Percentiles rank a stretch among this genome's conserved stretches.
These are phyloP conservation scores for Drosophila nr. medialis DNA, from an alignment of 2,888 invertebrate species.

Conservation along the genomic window DNA sequence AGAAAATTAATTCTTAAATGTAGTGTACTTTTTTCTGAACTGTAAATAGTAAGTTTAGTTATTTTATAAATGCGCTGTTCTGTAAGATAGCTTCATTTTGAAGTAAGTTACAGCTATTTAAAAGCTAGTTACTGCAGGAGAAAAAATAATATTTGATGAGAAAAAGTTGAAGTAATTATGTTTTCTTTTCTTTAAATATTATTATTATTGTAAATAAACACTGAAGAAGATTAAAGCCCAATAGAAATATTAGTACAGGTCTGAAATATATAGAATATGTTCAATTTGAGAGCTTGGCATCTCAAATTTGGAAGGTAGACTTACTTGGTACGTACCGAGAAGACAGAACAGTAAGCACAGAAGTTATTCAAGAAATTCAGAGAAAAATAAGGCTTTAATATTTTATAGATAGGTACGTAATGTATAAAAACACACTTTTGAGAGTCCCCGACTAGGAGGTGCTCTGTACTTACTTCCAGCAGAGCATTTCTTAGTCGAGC, in stretches of 20 bases:
- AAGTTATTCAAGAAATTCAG: neutral
- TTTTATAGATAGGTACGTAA: neutral
- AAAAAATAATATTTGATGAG: neutral
- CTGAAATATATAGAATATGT: neutral
- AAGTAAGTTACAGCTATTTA: neutral
- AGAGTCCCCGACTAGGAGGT: neutral
- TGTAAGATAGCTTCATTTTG: neutral
- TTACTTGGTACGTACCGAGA: neutral
- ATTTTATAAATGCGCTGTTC: neutral
- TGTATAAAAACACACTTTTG: neutral
- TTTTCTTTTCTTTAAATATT: neutral
- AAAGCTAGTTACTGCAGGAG: neutral
- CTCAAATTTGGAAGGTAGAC: neutral
- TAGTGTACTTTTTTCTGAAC: neutral
- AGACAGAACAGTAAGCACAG: neutral
- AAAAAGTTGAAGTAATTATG: neutral
- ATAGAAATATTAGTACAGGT: neutral
- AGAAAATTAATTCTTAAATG: neutral
- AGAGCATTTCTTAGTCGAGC: neutral
- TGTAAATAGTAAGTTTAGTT: neutral
- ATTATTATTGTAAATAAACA: neutral
- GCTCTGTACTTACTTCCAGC: neutral
- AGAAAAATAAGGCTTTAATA: neutral
- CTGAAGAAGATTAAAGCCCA: neutral
- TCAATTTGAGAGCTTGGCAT: no score